Base-by-base conservation (phyloP, 1,140 invertebrate genomes). In the Drosophila mayri region DNA sequence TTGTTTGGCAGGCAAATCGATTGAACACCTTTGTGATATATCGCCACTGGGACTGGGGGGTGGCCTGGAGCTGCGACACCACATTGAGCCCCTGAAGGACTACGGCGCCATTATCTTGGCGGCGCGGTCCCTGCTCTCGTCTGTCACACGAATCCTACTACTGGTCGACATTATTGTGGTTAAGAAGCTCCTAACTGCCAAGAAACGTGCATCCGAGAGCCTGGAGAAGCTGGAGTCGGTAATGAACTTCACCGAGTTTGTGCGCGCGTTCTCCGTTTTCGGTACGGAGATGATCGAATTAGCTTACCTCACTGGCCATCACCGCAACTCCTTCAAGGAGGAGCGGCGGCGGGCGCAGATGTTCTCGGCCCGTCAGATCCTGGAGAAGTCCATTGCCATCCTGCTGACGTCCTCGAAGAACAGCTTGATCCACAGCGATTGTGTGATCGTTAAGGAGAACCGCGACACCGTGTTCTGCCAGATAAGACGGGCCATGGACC, bases 101-200 rank as follows among this genome's bases (percentile, higher is more conserved):
- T 93, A 96, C 91, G 95, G 95, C 61, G 95, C 95, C 9, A 95
- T 99, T 93, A 97, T 99, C 57, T 94, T 98, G 76, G 98, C 99
- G 30, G 98, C 98, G 25, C 94, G 98, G 76, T 97, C 97, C 85
- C 95, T 99, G 9, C 94, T 99, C 12, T 97, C 97, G 28, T 98
- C 98, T 38, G 98, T 99, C 70, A 99, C 99, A 8, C 94, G 98
- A 91, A 98, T 99, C 46, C 94, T 99, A n/a, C 94, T 99, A 20
- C 94, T 99, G 63, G 99, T 99, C n/a, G 99, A 99, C 93, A 98
- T 98, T 90, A 98, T 99, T 44, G 97, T 99, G 10, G 98, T 99
- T 22, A 99, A 99, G 92, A 98, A 99, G 93, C 94, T 99, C 44
- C 94, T 99, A 44, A 94, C 97, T 50, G 97, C 98, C 55, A 99